Evolutionary conservation across 2,113 vertebrate species (phyloP), one percentile per base, ranked within the genome.

Genomic region (Odontesthes bonariensis): DNA sequence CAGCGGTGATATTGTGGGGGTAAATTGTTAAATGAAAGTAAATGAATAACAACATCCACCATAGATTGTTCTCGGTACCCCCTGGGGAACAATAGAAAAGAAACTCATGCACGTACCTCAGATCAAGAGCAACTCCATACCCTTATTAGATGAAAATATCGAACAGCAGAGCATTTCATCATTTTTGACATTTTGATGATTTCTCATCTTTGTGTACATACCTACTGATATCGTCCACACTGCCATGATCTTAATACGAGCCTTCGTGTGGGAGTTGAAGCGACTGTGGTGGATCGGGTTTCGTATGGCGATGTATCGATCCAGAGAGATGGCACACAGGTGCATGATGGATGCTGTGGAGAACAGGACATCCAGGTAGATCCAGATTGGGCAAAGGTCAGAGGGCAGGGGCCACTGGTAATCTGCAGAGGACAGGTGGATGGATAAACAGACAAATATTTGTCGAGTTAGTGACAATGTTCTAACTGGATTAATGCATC

Each of bases 301-400:
- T 3, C 96, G 93, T 83, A 99, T 99, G 87, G 96, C 98, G 0
- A 99, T 96, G 42, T 98, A 99, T 58, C 98, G 96, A 86, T 99
- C 98, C 93, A 99, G 91, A 0, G 98, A 99, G 89, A 99, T 99
- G 80, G 98, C 96, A 0, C 98, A 99, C 49, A 99, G 96, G 78
- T 99, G 98, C 97, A 99, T 98, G 85, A 99, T 99, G 89, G 98
- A 99, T 0, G 98, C 96, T 0, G 98, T 99, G 76, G 98, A 99
- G 92, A 99, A 97, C 61, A 99, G 95, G 47, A 99, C 98, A 0
- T 99, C 98, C 93, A 99, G 87, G 93, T 97, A 99, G 89, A 99
- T 98, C 98, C 98, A 99, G 69, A 98, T 73, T 0, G 96, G 96
- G 40, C 98, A 99, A 11, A 99, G 90, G 69, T 95, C 93, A 9